Percentiles rank a stretch among this genome's conserved stretches.
phyloP scores from a whole-genome alignment of 1,140 invertebrate genomes.

The Drosophila tsacasi region DNA sequence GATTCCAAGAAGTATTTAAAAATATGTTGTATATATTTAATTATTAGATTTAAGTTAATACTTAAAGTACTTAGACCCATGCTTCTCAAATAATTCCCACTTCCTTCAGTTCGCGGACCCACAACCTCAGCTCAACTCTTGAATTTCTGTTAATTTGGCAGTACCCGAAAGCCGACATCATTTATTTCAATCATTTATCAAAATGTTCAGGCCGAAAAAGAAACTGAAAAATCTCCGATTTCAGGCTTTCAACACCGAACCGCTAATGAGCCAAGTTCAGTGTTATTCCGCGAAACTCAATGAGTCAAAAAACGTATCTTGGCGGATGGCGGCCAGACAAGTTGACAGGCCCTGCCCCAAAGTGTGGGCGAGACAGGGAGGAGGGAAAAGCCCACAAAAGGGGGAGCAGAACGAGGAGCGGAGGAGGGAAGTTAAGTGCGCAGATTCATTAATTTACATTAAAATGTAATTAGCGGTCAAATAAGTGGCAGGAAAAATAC shows the following conservation, averaged over 20 bases:
- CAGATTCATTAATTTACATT: slow-evolving; percentile 80
- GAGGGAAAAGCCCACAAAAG: not conserved
- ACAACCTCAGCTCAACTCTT: slow-evolving; percentile 18
- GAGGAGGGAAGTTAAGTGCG: slow-evolving; percentile 64
- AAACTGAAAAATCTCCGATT: slow-evolving; percentile 50
- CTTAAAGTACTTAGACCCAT: not conserved
- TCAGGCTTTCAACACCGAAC: slow-evolving; percentile 57
- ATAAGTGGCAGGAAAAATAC: slow-evolving; percentile 62
- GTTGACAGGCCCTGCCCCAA: slow-evolving; percentile 59
- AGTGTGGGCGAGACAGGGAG: not conserved
- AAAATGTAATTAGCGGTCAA: slow-evolving; percentile 79
- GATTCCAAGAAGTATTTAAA: too few species aligned
- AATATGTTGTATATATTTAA: too few species aligned
- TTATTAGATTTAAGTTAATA: too few species aligned
- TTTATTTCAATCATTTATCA: slow-evolving; percentile 81
- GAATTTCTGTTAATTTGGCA: slow-evolving; percentile 48
- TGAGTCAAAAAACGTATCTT: slow-evolving; percentile 53
- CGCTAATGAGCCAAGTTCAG: slow-evolving; percentile 75
- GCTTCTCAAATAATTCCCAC: not conserved
- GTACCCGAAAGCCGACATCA: slow-evolving; percentile 52
- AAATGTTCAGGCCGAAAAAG: slow-evolving; percentile 39
- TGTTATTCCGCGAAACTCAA: slow-evolving; percentile 44
- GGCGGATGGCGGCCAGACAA: slow-evolving; percentile 46
- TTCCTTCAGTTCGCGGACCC: not conserved
- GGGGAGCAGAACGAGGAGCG: not conserved